These are phyloP conservation scores for Zaprionus inermis DNA, from an alignment of 1,140 invertebrate genomes.

Conservation along the genomic window DNA sequence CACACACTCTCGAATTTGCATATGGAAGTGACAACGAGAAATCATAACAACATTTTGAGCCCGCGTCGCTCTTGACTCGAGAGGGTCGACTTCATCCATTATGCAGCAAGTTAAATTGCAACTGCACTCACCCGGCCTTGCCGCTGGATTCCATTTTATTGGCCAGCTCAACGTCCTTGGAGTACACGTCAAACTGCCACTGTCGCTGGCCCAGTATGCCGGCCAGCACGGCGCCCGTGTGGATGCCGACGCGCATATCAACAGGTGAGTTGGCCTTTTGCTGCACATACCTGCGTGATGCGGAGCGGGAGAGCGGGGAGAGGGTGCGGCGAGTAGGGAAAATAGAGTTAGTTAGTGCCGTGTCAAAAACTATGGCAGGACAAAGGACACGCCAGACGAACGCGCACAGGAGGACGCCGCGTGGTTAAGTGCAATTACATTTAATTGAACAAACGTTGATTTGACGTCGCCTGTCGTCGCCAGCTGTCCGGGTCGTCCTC, in stretches of 20 bases:
- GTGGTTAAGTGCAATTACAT: conserved; percentile 78
- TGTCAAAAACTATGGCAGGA: conserved; percentile 22
- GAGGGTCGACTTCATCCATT: conserved; percentile 46
- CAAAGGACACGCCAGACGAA: neutral
- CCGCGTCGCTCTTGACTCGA: neutral
- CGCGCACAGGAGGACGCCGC: conserved; percentile 40
- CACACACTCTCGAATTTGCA: conserved; percentile 65
- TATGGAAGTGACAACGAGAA: conserved; percentile 57
- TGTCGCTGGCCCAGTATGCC: conserved; percentile 98
- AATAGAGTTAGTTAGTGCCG: conserved; percentile 21
- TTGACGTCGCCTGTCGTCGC: conserved; percentile 54
- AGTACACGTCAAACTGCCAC: conserved; percentile 99
- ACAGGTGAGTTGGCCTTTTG: conserved; percentile 97
- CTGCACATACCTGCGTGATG: conserved; percentile 91
- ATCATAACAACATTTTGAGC: conserved; percentile 44
- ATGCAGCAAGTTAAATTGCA: conserved; percentile 38
- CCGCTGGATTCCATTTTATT: conserved; percentile 99
- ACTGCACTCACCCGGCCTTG: conserved; percentile 92
- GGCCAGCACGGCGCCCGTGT: conserved; percentile 97
- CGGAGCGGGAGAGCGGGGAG: neutral
- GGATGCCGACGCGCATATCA: conserved; percentile 99
- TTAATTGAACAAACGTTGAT: conserved; percentile 80
- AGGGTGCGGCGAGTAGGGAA: too few species aligned
- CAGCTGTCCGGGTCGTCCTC: conserved; percentile 18
- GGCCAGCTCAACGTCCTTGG: conserved; percentile 97